These are phyloP conservation scores for Macrosoma leucophasiata DNA, from an alignment of 2,888 invertebrate species.

Conservation along the genomic window DNA sequence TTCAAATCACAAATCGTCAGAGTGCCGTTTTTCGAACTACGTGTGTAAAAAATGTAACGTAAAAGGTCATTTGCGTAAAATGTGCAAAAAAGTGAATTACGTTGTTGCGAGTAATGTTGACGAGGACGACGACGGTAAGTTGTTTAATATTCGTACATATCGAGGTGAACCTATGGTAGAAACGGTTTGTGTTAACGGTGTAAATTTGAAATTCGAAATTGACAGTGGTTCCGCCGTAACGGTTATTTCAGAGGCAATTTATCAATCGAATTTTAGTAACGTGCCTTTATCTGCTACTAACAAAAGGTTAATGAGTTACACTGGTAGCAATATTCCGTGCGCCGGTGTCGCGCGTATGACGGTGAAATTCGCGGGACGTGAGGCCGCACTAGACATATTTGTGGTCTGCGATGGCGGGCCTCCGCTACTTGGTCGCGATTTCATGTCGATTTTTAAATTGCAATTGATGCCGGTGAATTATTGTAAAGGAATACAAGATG, in stretches of 20 bases:
- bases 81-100: slow-evolving; percentile 21
- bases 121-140: slow-evolving; percentile 22
- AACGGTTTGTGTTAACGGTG: slow-evolving; percentile 9
- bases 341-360: not conserved
- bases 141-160: slow-evolving; percentile 17
- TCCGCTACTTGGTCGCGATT: slow-evolving; percentile 9
- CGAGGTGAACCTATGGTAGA: slow-evolving; percentile 22
- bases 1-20: slow-evolving; percentile 19
- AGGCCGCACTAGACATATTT: not conserved
- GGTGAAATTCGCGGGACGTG: not conserved
- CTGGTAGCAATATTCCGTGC: not conserved
- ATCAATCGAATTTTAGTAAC: slow-evolving; percentile 5
- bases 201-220: slow-evolving; percentile 9
- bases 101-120: slow-evolving; percentile 3
- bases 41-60: slow-evolving; percentile 23
- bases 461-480: slow-evolving; percentile 5
- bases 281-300: slow-evolving; percentile 4
- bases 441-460: slow-evolving; percentile 3
- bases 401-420: slow-evolving; percentile 3
- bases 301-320: slow-evolving; percentile 6
- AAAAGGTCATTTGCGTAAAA: slow-evolving; percentile 20
- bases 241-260: not conserved
- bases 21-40: slow-evolving; percentile 25
- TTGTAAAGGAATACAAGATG: not conserved
- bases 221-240: slow-evolving; percentile 11